These are phyloP conservation scores for Phragmatobia fuliginosa DNA, from an alignment of 2,888 invertebrate species.

Conservation along the genomic window DNA sequence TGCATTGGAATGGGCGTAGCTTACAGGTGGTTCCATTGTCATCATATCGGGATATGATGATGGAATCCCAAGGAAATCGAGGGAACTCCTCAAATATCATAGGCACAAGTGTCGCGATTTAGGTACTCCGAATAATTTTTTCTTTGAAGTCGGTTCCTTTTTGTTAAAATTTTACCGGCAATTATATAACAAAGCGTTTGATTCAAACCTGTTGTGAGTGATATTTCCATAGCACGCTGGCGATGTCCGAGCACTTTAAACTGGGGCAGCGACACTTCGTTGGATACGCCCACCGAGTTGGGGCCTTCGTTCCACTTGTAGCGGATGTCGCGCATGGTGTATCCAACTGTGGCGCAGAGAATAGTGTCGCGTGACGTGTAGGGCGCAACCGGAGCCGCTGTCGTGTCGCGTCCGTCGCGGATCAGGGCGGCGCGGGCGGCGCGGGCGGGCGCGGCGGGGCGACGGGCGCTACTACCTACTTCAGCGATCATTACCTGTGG, in stretches of 20 bases:
- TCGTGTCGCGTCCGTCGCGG: constrained; percentile 26
- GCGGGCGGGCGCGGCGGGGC: constrained; percentile 30
- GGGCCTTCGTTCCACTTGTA: constrained; percentile 98
- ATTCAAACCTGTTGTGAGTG: constrained; percentile 94
- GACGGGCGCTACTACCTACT: constrained; percentile 24
- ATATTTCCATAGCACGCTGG: constrained; percentile 96
- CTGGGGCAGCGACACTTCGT: constrained; percentile 97
- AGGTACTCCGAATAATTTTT: too few species aligned
- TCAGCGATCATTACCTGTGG: constrained; percentile 91
- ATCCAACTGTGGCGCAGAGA: constrained; percentile 91
- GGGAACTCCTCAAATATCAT: too few species aligned
- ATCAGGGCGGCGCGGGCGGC: constrained; percentile 27
- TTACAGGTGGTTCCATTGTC: too few species aligned
- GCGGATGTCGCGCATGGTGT: constrained; percentile 97
- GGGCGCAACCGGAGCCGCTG: constrained; percentile 55
- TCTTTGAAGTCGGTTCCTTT: too few species aligned
- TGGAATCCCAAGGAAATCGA: too few species aligned
- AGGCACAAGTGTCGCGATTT: too few species aligned
- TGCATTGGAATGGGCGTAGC: too few species aligned
- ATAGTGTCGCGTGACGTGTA: constrained; percentile 56
- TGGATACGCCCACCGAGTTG: constrained; percentile 96
- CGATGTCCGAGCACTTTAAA: constrained; percentile 98
- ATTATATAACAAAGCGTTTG: constrained; percentile 12
- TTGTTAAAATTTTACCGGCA: too few species aligned
- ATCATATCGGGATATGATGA: too few species aligned